Conservation (phyloP, 1,140 invertebrate genomes). For the Drosophila cardini region DNA sequence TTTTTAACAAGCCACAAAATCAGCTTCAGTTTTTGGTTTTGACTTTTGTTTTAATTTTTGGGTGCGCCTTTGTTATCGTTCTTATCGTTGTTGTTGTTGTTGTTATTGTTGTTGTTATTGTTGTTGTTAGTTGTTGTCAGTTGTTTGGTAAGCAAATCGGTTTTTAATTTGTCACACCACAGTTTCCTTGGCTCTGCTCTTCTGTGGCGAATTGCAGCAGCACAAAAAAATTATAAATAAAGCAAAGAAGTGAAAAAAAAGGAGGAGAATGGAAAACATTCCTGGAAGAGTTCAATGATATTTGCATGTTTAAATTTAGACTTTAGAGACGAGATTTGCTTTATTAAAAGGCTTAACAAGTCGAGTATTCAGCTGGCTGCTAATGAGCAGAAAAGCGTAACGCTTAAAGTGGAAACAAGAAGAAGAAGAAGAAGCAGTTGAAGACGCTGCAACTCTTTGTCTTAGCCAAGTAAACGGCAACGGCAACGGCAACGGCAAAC, state of each 20-base stretch:
- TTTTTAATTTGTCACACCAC: conserved; percentile 76
- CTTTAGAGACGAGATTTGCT: conserved; percentile 60
- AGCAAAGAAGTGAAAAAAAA: no score
- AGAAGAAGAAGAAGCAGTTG: conserved; percentile 20
- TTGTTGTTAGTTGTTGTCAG: no score
- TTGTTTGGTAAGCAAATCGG: conserved; percentile 65
- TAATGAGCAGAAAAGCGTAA: conserved; percentile 84
- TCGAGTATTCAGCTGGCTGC: conserved; percentile 60
- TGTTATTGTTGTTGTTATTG: no score
- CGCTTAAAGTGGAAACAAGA: conserved; percentile 30
- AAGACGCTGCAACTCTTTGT: conserved; percentile 61
- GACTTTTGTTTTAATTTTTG: conserved; percentile 66
- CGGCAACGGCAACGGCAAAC: conserved; percentile 44
- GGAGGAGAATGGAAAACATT: no score
- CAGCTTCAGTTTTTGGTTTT: conserved; percentile 45
- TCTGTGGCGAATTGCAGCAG: conserved; percentile 59
- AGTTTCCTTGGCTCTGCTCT: conserved; percentile 25
- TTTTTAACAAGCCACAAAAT: conserved; percentile 70
- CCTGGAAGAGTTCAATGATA: conserved; percentile 76
- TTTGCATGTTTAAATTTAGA: conserved; percentile 50
- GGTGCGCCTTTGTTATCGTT: conserved; percentile 53
- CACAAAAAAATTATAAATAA: not conserved
- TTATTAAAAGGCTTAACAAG: conserved; percentile 84
- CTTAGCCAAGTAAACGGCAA: conserved; percentile 52
- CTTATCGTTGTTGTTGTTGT: conserved; percentile 12